Conservation (phyloP, 2,888 invertebrate genomes). For the Malthinus seriepunctatus region DNA sequence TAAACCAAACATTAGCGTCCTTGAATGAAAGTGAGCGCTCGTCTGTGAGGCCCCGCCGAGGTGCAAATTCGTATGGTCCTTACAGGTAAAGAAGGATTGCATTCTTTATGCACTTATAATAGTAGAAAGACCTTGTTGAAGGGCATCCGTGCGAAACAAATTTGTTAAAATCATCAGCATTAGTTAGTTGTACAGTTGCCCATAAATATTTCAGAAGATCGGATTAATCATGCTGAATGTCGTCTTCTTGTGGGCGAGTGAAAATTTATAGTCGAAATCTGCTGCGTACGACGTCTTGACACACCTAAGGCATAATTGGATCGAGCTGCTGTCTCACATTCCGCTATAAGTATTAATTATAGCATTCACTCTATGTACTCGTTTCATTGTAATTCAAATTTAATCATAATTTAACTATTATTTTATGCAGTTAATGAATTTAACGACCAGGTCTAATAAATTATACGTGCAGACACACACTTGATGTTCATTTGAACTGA, state of each 20-base stretch:
- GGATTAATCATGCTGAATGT: constrained; percentile 37
- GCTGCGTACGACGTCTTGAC: constrained; percentile 36
- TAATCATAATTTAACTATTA: constrained; percentile 38
- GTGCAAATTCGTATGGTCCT: constrained; percentile 35
- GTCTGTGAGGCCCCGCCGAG: constrained; percentile 43
- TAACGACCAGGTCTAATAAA: constrained; percentile 30
- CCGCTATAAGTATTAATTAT: constrained; percentile 38
- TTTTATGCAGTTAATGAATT: constrained; percentile 40
- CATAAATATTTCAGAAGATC: constrained; percentile 32
- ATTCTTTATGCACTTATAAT: constrained; percentile 16
- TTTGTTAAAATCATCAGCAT: constrained; percentile 20
- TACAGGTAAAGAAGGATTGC: constrained; percentile 21
- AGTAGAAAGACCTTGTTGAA: constrained; percentile 10
- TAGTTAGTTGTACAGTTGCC: constrained; percentile 20
- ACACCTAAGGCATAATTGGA: constrained; percentile 40
- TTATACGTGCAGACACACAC: constrained; percentile 8
- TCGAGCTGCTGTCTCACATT: constrained; percentile 34
- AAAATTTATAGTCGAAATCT: constrained; percentile 37
- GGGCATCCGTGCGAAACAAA: constrained; percentile 19
- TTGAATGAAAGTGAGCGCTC: constrained; percentile 51
- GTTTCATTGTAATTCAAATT: constrained; percentile 36
- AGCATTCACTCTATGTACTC: constrained; percentile 26
- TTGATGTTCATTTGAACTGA: constrained; percentile 10
- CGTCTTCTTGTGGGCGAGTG: constrained; percentile 36
- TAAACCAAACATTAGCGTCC: constrained; percentile 48